Conservation (phyloP, 53 echinoderm and acorn worm species). For the Actinopyga echinites region DNA sequence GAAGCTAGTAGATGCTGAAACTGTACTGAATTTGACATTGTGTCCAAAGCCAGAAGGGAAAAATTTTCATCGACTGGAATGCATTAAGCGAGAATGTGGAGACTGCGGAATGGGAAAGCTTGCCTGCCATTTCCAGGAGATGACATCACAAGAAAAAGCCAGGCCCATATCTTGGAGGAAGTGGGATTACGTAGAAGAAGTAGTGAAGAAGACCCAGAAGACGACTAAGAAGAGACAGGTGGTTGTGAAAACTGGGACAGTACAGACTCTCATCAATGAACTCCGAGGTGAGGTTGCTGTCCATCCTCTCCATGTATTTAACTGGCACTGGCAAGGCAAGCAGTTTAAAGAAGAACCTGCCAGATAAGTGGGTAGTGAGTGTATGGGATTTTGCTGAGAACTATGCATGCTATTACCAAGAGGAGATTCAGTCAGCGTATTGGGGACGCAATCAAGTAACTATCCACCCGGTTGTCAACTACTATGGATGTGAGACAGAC, state of each 20-base stretch:
- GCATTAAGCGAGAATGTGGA: conserved; percentile 19
- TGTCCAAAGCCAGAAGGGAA: conserved; percentile 37
- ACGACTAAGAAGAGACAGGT: conserved; percentile 2
- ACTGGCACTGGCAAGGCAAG: not conserved
- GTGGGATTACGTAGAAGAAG: conserved; percentile 18
- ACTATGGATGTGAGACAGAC: conserved; percentile 49
- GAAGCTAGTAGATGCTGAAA: not conserved
- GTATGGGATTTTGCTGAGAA: conserved; percentile 66
- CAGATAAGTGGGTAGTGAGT: conserved; percentile 41
- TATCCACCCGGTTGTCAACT: conserved; percentile 58
- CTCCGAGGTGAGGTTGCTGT: not conserved
- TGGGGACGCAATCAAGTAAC: conserved; percentile 61
- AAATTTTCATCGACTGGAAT: conserved; percentile 11
- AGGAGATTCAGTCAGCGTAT: conserved; percentile 58
- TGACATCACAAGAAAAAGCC: not conserved
- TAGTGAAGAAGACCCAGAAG: not conserved
- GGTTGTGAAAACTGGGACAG: conserved; percentile 2
- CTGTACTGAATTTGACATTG: conserved; percentile 13
- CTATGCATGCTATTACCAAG: conserved; percentile 40
- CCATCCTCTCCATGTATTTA: conserved; percentile 33
- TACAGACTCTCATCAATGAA: conserved; percentile 16
- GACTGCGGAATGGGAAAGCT: conserved; percentile 39
- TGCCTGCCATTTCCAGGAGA: conserved; percentile 1
- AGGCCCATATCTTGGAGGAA: conserved; percentile 30
- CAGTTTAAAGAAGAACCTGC: conserved; percentile 35